phyloP scores from a whole-genome alignment of 1,140 invertebrate species.

The Drosophila eugracilis region DNA sequence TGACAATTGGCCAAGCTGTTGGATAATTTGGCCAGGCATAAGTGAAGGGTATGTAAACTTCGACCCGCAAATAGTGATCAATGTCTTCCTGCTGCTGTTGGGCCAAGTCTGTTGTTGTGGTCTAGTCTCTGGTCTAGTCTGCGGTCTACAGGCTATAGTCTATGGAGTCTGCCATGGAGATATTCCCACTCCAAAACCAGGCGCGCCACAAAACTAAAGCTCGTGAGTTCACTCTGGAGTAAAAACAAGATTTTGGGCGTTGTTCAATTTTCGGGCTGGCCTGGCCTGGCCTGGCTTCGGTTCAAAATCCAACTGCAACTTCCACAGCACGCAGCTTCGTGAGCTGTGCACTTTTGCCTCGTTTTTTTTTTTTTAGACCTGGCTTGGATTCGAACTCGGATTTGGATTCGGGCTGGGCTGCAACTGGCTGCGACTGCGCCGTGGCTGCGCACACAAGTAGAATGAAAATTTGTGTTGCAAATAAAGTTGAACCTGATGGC shows the following conservation, averaged over 20 bases:
- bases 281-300: conserved; percentile 58
- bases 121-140: conserved; percentile 30
- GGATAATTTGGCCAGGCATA: not conserved
- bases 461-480: conserved; percentile 83
- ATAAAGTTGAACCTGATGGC: conserved; percentile 83
- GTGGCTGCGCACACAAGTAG: conserved; percentile 73
- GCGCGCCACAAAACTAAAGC: conserved; percentile 54
- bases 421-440: conserved; percentile 40
- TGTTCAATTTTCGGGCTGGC: conserved; percentile 76
- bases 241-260: conserved; percentile 82
- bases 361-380: conserved; percentile 40
- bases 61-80: conserved; percentile 32
- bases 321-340: conserved; percentile 72
- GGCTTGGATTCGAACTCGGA: conserved; percentile 23
- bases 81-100: conserved; percentile 30
- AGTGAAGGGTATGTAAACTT: conserved; percentile 47
- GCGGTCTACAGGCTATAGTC: no score
- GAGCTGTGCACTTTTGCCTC: conserved; percentile 55
- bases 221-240: conserved; percentile 74
- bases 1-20: conserved; percentile 6
- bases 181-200: conserved; percentile 33
- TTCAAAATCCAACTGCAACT: conserved; percentile 43
- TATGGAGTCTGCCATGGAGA: not conserved
- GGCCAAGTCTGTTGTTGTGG: conserved; percentile 19
- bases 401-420: conserved; percentile 27